Evolutionary conservation across 2,113 vertebrate species (phyloP).

Genomic region (Scomber scombrus): DNA sequence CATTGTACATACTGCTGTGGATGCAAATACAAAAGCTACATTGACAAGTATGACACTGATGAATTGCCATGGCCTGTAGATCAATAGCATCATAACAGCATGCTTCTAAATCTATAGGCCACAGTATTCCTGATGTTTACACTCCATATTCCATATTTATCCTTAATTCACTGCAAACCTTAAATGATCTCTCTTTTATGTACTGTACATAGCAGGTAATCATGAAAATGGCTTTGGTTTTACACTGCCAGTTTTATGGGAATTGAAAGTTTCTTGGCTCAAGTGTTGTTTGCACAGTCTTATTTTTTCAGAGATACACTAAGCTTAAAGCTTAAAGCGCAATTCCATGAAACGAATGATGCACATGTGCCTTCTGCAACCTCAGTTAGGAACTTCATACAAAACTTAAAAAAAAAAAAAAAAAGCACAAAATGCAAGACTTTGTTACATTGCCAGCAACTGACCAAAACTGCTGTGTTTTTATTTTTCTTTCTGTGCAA

Average conservation of each 20-base stretch:
- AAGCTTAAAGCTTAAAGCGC: constrained; percentile 53
- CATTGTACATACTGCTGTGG: constrained; percentile 46
- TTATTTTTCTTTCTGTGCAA: constrained; percentile 27
- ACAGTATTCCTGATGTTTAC: constrained; percentile 66
- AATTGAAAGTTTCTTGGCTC: constrained; percentile 12
- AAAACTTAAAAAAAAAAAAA: constrained; percentile 1
- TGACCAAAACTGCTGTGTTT: constrained; percentile 77
- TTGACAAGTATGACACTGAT: constrained; percentile 22
- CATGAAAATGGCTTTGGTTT: constrained; percentile 71
- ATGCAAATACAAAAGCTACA: constrained; percentile 47
- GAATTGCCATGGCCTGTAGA: constrained; percentile 9
- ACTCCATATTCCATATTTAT: constrained; percentile 42
- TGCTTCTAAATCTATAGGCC: constrained; percentile 42
- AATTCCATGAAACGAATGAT: constrained; percentile 49
- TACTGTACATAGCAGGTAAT: constrained; percentile 31
- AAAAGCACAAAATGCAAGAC: constrained; percentile 69
- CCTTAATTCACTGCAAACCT: constrained; percentile 55
- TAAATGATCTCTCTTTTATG: constrained; percentile 42
- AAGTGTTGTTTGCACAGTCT: constrained; percentile 38
- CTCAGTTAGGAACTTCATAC: constrained; percentile 34
- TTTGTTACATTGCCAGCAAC: constrained; percentile 62
- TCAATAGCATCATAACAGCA: constrained; percentile 29
- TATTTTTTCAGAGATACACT: constrained; percentile 32
- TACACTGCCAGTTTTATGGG: constrained; percentile 62
- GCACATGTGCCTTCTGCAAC: constrained; percentile 77